Percentiles rank a stretch among this genome's conserved stretches.
phyloP scores from a whole-genome alignment of 2,888 invertebrate genomes.

The Cosmia trapezina region DNA sequence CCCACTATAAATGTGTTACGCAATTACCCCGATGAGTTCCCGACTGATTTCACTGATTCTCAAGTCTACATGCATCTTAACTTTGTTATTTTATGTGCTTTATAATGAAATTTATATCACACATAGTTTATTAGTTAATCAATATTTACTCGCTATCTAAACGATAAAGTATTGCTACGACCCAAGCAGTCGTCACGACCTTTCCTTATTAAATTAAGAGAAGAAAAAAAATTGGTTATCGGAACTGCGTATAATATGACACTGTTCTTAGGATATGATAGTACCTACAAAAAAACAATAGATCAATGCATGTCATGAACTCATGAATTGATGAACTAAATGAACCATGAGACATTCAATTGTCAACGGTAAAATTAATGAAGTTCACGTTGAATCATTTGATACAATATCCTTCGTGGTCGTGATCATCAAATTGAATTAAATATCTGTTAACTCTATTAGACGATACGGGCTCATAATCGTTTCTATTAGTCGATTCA shows the following conservation, averaged over 20 bases:
- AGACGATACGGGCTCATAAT: constrained; percentile 35
- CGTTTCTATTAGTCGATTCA: constrained; percentile 31
- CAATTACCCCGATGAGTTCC: background rate
- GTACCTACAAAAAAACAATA: background rate
- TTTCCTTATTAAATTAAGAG: constrained; percentile 9
- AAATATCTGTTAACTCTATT: constrained; percentile 22
- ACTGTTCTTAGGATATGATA: constrained; percentile 17
- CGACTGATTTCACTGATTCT: constrained; percentile 2
- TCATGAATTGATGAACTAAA: background rate
- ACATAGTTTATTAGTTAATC: constrained; percentile 23
- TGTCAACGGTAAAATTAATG: background rate
- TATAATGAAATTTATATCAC: background rate
- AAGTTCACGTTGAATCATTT: background rate
- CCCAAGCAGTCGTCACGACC: too few species aligned
- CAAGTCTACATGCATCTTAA: constrained; percentile 9
- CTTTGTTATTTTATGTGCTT: constrained; percentile 6
- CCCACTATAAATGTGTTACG: too few species aligned
- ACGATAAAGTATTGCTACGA: constrained; percentile 9
- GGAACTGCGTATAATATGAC: constrained; percentile 16
- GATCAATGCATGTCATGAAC: background rate
- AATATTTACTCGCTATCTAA: constrained; percentile 6
- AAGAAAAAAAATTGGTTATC: constrained; percentile 19
- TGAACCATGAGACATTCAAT: constrained; percentile 4
- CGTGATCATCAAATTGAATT: constrained; percentile 22
- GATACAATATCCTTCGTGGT: constrained; percentile 5